Evolutionary conservation across 2,797 vertebrate species (phyloP), one percentile per base, ranked within the genome.

Genomic region (Xiphophorus birchmanni): DNA sequence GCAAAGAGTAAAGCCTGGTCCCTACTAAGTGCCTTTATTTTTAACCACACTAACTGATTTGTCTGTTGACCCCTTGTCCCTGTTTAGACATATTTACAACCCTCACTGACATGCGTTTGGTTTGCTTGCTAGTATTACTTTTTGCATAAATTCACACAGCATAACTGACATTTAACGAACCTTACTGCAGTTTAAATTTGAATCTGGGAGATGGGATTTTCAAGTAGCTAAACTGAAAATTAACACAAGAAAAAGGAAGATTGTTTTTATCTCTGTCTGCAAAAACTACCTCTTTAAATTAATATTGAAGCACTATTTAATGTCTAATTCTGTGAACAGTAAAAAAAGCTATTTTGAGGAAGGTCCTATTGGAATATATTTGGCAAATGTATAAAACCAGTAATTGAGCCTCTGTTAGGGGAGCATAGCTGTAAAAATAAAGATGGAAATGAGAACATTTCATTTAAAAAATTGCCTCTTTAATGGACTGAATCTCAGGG

Each of bases 11-110:
- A 40, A 77, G 60, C 9, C 73, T 67, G 80, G 74, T 83, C 80
- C 76, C 63, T 74, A 75, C 42, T 69, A 83, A 86, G 77, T 75
- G 47, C 10, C 32, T 73, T 32, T 77, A 40, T 81, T 84, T 84
- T 84, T 78, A 81, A 73, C 69, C 52, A 42, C 71, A 77, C 26
- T 17, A 48, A 47, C 81, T 45, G 26, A 60, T 76, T 29, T 63
- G 42, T 45, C 63, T 81, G 45, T 23, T 79, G 35, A 10, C 67
- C n/a, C 5, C 18, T 26, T 47, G 4, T 69, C n/a, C 32, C 47
- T n/a, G 23, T 40, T 6, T 58, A 58, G 29, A 79, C 65, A 72
- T 29, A 32, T 63, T 67, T 45, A 67, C 18, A 18, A 7, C 18
- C 4, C 2, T 4, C 45, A 37, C 18, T 75, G 7, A 60, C 15